These are phyloP conservation scores for Gymnocephalus cernua DNA, from an alignment of 2,113 vertebrate species.

Conservation along the genomic window DNA sequence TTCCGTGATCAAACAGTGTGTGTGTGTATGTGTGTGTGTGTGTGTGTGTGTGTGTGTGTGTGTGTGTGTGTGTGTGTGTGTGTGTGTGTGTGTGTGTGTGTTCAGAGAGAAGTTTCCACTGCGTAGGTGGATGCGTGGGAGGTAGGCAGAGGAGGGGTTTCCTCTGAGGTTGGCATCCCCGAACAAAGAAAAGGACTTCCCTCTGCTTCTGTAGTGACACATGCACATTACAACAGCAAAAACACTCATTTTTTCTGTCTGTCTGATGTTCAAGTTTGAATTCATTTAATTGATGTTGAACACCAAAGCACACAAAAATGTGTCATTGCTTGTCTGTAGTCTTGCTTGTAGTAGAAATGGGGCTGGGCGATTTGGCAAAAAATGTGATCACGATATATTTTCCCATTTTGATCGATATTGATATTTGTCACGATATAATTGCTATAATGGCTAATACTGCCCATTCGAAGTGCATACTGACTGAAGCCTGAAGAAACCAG, in stretches of 20 bases:
- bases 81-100: constrained; percentile 18
- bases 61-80: constrained; percentile 4
- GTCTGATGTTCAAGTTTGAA: not conserved
- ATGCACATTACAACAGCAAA: not conserved
- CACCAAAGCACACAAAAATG: too few relatives aligned
- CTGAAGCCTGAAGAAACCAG: too few relatives aligned
- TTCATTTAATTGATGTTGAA: not conserved
- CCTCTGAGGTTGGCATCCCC: constrained; percentile 82
- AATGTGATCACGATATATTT: too few relatives aligned
- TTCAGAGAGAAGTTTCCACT: constrained; percentile 74
- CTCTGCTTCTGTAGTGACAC: constrained; percentile 17
- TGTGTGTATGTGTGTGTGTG: not conserved
- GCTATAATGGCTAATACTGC: too few relatives aligned
- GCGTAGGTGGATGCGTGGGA: constrained; percentile 79
- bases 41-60: not conserved
- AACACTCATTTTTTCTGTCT: not conserved
- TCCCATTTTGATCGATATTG: too few relatives aligned
- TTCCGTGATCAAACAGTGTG: constrained; percentile 6
- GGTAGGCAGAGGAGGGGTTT: constrained; percentile 74
- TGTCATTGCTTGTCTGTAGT: not conserved
- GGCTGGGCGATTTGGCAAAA: too few relatives aligned
- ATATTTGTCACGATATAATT: too few relatives aligned
- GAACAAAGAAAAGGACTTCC: constrained; percentile 66
- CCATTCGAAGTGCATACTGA: too few relatives aligned
- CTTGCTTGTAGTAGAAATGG: not conserved